These are phyloP conservation scores for Acanthopleura granulata DNA, from an alignment of 2,888 invertebrate species.

Conservation along the genomic window DNA sequence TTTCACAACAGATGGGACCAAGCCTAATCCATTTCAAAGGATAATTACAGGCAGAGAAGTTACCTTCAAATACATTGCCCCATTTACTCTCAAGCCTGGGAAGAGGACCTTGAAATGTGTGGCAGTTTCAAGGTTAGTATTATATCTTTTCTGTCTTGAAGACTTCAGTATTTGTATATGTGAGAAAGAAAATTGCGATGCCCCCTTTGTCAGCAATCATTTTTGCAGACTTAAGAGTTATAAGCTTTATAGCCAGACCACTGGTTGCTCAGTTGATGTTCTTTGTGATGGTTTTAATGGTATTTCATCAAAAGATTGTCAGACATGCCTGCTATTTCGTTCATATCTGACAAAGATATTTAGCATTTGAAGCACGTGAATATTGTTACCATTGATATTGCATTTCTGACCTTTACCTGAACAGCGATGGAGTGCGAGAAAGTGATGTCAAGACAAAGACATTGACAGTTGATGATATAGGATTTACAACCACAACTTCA, in stretches of 20 bases:
- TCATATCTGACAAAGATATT: no score
- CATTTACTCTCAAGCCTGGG: constrained; percentile 68
- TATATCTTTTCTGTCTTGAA: neutral
- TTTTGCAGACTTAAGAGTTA: no score
- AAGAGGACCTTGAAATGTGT: constrained; percentile 67
- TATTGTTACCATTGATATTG: no score
- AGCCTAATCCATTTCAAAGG: constrained; percentile 67
- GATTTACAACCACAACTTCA: constrained; percentile 26
- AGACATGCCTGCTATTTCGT: no score
- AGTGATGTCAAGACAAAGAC: constrained; percentile 68
- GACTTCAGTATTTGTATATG: no score
- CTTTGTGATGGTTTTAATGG: no score
- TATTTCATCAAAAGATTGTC: no score
- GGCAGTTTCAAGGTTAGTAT: constrained; percentile 62
- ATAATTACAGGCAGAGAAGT: constrained; percentile 63
- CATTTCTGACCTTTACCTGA: constrained; percentile 2
- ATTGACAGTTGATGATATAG: constrained; percentile 63
- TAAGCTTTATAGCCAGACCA: no score
- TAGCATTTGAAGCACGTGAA: no score
- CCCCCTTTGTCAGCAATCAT: no score
- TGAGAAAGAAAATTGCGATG: no score
- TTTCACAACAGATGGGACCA: constrained; percentile 69
- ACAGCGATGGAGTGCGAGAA: constrained; percentile 66
- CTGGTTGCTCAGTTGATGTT: no score
- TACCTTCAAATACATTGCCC: constrained; percentile 68